Percentiles rank a stretch among this genome's conserved stretches.
Evolutionary conservation across 2,113 vertebrate genomes (phyloP).

Genomic region (Seriola rivoliana): DNA sequence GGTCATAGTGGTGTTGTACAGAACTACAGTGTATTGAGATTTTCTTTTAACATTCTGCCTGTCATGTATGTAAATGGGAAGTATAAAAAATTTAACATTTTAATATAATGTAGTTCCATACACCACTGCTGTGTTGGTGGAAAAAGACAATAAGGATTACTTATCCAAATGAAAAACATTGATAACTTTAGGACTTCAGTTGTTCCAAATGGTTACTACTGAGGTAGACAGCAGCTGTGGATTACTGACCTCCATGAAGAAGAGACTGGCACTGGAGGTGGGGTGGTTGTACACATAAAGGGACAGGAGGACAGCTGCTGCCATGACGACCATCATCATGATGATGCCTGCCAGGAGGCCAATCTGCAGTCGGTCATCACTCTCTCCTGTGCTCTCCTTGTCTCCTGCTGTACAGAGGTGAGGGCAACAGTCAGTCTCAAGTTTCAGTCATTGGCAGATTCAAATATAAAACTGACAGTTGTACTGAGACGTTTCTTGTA

Average conservation of each 20-base stretch:
- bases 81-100: background rate
- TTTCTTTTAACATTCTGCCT: background rate
- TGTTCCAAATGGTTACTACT: background rate
- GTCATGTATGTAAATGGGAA: background rate
- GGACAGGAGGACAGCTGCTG: conserved; percentile 87
- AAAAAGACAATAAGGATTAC: no score
- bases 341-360: conserved; percentile 90
- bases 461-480: background rate
- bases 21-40: background rate
- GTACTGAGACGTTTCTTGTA: background rate
- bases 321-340: conserved; percentile 88
- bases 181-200: background rate
- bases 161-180: background rate
- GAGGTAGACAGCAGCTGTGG: background rate
- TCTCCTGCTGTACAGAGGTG: conserved; percentile 82
- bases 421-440: background rate
- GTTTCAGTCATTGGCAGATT: background rate
- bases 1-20: no score
- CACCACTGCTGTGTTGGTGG: no score
- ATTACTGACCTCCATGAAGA: conserved; percentile 94
- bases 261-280: conserved; percentile 92
- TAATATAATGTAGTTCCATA: background rate
- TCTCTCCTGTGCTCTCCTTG: conserved; percentile 80
- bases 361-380: conserved; percentile 82
- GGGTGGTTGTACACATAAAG: conserved; percentile 95